Evolutionary conservation across 2,888 invertebrate species (phyloP).

Genomic region (Odontocerum albicorne): DNA sequence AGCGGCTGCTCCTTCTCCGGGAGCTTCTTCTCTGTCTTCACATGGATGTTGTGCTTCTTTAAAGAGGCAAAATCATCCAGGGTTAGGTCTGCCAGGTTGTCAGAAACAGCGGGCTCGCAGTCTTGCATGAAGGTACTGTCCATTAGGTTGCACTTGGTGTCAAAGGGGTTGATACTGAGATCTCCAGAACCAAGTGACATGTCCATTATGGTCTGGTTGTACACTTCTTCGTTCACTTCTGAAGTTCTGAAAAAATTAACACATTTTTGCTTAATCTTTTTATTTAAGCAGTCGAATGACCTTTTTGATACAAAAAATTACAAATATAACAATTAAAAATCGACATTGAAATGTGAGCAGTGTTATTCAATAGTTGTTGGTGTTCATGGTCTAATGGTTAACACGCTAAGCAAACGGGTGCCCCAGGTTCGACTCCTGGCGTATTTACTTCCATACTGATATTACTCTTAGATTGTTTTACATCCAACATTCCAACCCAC

Average conservation of each 20-base stretch:
- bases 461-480: too few relatives aligned
- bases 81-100: slow-evolving; percentile 49
- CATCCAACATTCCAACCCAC: too few relatives aligned
- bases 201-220: slow-evolving; percentile 55
- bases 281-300: too few relatives aligned
- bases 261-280: background rate
- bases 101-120: slow-evolving; percentile 50
- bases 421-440: too few relatives aligned
- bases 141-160: slow-evolving; percentile 50
- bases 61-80: slow-evolving; percentile 54
- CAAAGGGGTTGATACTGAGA: slow-evolving; percentile 53
- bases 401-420: too few relatives aligned
- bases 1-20: slow-evolving; percentile 43
- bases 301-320: too few relatives aligned
- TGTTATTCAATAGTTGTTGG: too few relatives aligned
- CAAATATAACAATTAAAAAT: too few relatives aligned
- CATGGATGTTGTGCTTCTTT: slow-evolving; percentile 50
- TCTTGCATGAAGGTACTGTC: slow-evolving; percentile 43
- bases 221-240: slow-evolving; percentile 30
- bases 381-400: too few relatives aligned
- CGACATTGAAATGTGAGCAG: too few relatives aligned
- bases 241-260: slow-evolving; percentile 23
- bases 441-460: too few relatives aligned
- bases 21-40: slow-evolving; percentile 38
- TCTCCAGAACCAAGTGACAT: slow-evolving; percentile 55